These are phyloP conservation scores for Leptopilina boulardi DNA, from an alignment of 1,140 invertebrate species.

Conservation along the genomic window DNA sequence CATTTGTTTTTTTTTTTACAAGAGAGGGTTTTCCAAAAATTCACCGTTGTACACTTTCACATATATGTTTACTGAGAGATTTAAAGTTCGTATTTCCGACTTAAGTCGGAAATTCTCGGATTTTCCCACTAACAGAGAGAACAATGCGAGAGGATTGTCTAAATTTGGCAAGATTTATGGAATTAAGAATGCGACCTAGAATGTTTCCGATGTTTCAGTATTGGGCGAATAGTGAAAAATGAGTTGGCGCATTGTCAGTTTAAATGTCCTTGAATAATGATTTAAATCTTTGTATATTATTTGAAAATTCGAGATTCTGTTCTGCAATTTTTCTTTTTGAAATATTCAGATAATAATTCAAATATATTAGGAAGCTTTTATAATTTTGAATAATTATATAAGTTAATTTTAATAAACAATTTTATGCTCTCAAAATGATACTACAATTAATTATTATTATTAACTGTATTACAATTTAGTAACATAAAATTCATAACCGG, in stretches of 20 bases:
- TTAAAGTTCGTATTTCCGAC: not conserved
- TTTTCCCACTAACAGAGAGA: not conserved
- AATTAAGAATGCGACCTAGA: conserved; percentile 1
- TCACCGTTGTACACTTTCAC: not conserved
- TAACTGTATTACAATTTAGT: not conserved
- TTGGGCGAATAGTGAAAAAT: not conserved
- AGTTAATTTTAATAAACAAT: too few species aligned
- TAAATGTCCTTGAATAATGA: not conserved
- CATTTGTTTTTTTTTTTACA: not conserved
- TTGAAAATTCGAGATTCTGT: too few species aligned
- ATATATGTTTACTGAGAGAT: not conserved
- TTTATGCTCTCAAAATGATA: too few species aligned
- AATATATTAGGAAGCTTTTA: too few species aligned
- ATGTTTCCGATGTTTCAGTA: not conserved
- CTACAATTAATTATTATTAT: not conserved
- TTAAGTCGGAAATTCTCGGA: not conserved
- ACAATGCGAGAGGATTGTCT: not conserved
- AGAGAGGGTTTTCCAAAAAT: not conserved
- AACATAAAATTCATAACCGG: not conserved
- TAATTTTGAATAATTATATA: too few species aligned
- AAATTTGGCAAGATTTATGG: not conserved
- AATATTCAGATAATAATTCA: too few species aligned
- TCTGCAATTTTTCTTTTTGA: too few species aligned
- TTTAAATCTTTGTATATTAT: too few species aligned
- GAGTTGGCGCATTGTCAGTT: not conserved